These are phyloP conservation scores for Halichoeres trimaculatus DNA, from an alignment of 2,113 vertebrate genomes.

Conservation along the genomic window DNA sequence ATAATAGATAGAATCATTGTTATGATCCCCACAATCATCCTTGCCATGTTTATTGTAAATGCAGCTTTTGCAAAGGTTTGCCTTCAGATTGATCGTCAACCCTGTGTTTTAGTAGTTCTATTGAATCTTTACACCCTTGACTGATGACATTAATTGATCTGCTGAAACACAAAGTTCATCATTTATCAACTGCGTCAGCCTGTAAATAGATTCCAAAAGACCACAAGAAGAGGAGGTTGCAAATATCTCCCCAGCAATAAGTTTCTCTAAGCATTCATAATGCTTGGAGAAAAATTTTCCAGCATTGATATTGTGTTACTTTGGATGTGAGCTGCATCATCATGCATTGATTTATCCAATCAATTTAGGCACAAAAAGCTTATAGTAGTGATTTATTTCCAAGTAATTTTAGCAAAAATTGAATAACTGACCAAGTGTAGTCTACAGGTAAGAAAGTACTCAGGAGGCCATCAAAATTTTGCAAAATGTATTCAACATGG, in stretches of 20 bases:
- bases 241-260: neutral
- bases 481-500: too few relatives aligned
- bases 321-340: too few relatives aligned
- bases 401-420: too few relatives aligned
- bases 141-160: constrained; percentile 60
- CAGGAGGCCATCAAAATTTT: too few relatives aligned
- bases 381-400: too few relatives aligned
- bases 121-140: constrained; percentile 49
- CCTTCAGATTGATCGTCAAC: constrained; percentile 49
- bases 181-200: constrained; percentile 42
- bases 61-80: constrained; percentile 37
- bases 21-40: constrained; percentile 42
- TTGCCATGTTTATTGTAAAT: constrained; percentile 32
- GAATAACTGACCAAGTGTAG: too few relatives aligned
- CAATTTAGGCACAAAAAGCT: too few relatives aligned
- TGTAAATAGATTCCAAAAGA: constrained; percentile 52
- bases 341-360: too few relatives aligned
- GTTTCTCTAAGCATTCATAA: constrained; percentile 27
- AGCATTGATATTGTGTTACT: too few relatives aligned
- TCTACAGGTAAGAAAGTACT: too few relatives aligned
- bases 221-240: constrained; percentile 46
- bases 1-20: constrained; percentile 38
- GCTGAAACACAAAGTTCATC: constrained; percentile 58
- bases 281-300: constrained; percentile 23
- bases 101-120: constrained; percentile 45